Conservation (phyloP, 1,140 invertebrate genomes). For the Drosophila mauritiana region DNA sequence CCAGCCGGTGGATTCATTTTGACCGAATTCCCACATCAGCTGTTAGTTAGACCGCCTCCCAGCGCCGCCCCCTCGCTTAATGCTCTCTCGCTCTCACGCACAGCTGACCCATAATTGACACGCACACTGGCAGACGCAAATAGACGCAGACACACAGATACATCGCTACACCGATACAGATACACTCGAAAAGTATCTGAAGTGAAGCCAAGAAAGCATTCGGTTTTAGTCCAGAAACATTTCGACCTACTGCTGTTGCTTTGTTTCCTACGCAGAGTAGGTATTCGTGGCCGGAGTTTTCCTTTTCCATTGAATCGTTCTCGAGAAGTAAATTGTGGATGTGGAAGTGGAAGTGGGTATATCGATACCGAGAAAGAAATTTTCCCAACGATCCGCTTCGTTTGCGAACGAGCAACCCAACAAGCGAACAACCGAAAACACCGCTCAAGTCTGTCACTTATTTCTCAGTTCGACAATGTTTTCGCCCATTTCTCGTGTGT, state of each 20-base stretch:
- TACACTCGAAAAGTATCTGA: conserved; percentile 20
- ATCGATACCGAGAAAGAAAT: conserved; percentile 60
- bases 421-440: conserved; percentile 27
- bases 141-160: conserved; percentile 15
- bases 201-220: conserved; percentile 58
- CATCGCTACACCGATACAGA: conserved; percentile 2
- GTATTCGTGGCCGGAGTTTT: conserved; percentile 62
- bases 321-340: conserved; percentile 33
- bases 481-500: conserved; percentile 62
- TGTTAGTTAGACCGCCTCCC: conserved; percentile 27
- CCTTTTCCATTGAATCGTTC: conserved; percentile 81
- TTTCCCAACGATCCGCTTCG: conserved; percentile 72
- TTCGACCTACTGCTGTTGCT: conserved; percentile 75
- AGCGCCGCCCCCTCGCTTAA: conserved; percentile 13
- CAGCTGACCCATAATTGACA: conserved; percentile 80
- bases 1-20: conserved; percentile 29
- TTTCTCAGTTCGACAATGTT: conserved; percentile 60
- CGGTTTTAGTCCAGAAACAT: conserved; percentile 27
- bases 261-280: conserved; percentile 40
- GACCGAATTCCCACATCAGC: conserved; percentile 52
- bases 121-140: conserved; percentile 30
- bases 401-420: conserved; percentile 28
- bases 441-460: conserved; percentile 43
- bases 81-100: conserved; percentile 59
- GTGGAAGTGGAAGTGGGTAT: conserved; percentile 24